Evolutionary conservation across 2,888 invertebrate genomes (phyloP), one percentile per base, ranked within the genome.

Genomic region (Copidosoma aretas): DNA sequence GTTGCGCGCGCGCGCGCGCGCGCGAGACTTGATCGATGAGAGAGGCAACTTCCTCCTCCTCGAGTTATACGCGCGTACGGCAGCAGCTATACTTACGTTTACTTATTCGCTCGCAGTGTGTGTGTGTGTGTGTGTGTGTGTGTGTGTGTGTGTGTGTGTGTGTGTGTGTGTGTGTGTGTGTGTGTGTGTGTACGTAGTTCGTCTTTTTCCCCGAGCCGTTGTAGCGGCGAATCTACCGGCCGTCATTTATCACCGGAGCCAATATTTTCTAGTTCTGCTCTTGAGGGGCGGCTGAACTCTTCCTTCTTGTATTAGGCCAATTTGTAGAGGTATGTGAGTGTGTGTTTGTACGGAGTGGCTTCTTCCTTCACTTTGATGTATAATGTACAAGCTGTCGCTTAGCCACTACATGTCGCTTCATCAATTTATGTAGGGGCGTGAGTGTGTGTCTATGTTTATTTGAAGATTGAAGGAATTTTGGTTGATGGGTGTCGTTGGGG

Each of bases 171-270:
- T n/a, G 32, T 32, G 32, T 32, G 8, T 32, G 8, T 53, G 19
- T 4, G 8, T 22, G 24, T 57, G 39, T 19, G 24, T 54, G 21
- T n/a, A n/a, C n/a, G n/a, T n/a, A n/a, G n/a, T n/a, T n/a, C n/a
- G n/a, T n/a, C n/a, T 10, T 22, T 19, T 24, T 10, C 52, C 32
- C 4, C 39, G 14, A 39, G 43, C 51, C 46, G 57, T 32, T 51
- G 59, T 56, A 41, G 25, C 19, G 19, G 43, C 54, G 39, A 10
- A 12, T 24, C n/a, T 56, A 14, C 22, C 32, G 49, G 39, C 32
- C 53, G 59, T 41, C 70, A 64, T 72, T 70, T 72, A 70, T 65
- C 62, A 67, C 61, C 39, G 53, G 49, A 19, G 49, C 64, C 72
- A 56, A 70, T 70, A 72, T 67, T 70, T 68, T 60, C 65, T 70